These are phyloP conservation scores for Xiphophorus hellerii DNA, from an alignment of 2,113 vertebrate species.

Conservation along the genomic window DNA sequence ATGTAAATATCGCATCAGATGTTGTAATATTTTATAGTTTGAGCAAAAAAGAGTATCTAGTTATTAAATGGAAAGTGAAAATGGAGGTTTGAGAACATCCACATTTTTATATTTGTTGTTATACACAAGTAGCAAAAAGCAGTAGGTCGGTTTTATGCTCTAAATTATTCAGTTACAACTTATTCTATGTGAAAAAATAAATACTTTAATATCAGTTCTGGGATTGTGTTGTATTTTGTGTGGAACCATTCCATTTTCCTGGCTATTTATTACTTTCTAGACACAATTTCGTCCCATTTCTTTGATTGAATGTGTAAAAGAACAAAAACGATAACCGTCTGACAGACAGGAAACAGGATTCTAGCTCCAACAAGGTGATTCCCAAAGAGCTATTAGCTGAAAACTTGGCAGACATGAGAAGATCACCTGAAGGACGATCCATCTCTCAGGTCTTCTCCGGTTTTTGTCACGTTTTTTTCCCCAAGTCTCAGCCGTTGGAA, in stretches of 20 bases:
- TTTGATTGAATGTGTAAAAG: background rate
- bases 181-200: background rate
- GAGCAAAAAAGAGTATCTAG: background rate
- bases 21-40: background rate
- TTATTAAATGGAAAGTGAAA: background rate
- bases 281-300: background rate
- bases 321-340: background rate
- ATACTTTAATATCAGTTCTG: background rate
- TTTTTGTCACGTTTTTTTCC: background rate
- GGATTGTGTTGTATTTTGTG: background rate
- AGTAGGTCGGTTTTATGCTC: background rate
- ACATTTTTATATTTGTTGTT: too few relatives aligned
- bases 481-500: background rate
- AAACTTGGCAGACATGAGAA: background rate
- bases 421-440: background rate
- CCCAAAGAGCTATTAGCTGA: background rate
- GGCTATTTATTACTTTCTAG: background rate
- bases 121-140: background rate
- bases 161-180: background rate
- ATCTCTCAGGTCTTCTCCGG: background rate
- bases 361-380: background rate
- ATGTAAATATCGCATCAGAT: background rate
- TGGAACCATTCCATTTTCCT: background rate
- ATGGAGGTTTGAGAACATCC: background rate
- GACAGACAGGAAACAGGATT: background rate